Conservation (phyloP, 2,888 invertebrate species). For the Thymelicus acteon region DNA sequence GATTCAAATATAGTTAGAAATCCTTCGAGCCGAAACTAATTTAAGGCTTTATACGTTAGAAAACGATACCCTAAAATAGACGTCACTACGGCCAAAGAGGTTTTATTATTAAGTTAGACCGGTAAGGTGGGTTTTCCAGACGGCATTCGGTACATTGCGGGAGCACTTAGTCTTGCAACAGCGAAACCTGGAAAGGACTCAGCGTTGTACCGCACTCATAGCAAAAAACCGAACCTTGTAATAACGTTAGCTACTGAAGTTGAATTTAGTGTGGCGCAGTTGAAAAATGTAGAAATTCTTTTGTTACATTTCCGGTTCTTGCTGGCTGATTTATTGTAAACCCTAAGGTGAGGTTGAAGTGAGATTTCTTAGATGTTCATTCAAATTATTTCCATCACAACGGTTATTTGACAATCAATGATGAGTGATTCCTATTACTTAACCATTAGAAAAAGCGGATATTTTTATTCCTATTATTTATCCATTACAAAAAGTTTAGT, state of each 20-base stretch:
- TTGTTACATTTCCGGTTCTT: constrained; percentile 48
- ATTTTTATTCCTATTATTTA: no score
- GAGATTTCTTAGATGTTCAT: background rate
- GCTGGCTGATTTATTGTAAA: constrained; percentile 46
- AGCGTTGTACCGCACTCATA: constrained; percentile 66
- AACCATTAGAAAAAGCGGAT: no score
- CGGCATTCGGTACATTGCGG: constrained; percentile 68
- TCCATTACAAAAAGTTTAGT: no score
- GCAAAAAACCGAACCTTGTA: constrained; percentile 55
- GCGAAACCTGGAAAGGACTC: constrained; percentile 51
- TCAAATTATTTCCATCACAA: background rate
- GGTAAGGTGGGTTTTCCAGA: constrained; percentile 64
- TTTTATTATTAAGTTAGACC: constrained; percentile 81
- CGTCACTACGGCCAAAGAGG: constrained; percentile 68
- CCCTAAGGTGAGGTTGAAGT: constrained; percentile 32
- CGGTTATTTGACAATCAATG: background rate
- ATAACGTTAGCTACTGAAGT: constrained; percentile 64
- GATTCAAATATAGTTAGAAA: background rate
- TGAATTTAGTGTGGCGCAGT: constrained; percentile 64
- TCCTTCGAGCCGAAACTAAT: constrained; percentile 26
- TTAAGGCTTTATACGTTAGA: constrained; percentile 7
- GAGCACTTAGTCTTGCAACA: constrained; percentile 58
- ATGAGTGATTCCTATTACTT: background rate
- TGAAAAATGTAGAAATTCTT: constrained; percentile 62
- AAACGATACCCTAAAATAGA: constrained; percentile 55